Conservation (phyloP, 2,797 vertebrate species). For the Periparus ater region DNA sequence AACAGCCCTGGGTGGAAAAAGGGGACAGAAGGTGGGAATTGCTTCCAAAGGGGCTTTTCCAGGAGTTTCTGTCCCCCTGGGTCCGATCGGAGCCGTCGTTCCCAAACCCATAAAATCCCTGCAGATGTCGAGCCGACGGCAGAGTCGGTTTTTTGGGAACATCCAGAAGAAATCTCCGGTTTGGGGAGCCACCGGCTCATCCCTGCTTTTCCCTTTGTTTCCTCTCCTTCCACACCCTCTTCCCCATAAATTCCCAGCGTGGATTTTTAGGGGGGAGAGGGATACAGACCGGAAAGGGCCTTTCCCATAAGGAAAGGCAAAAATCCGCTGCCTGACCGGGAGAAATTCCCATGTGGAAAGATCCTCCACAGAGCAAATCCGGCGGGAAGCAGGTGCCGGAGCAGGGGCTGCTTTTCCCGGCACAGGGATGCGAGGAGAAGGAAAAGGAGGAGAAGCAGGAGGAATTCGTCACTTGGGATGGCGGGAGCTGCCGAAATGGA, state of each 20-base stretch:
- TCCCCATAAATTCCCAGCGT: neutral
- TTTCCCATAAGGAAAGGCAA: neutral
- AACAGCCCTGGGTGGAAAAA: accelerated
- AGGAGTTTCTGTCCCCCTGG: neutral
- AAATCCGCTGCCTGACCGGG: accelerated
- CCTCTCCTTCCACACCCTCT: neutral
- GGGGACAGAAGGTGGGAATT: neutral
- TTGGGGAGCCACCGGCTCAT: neutral
- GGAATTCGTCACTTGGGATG: neutral
- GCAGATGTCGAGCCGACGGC: neutral
- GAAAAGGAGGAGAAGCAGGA: neutral
- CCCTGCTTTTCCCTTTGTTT: neutral
- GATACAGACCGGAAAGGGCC: neutral
- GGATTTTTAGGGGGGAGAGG: neutral
- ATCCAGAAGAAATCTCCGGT: neutral
- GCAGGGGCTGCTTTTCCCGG: neutral
- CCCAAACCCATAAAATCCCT: constrained; percentile 11
- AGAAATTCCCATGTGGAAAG: neutral
- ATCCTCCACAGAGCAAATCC: neutral
- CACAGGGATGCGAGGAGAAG: neutral
- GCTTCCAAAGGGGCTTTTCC: neutral
- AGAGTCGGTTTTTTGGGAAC: neutral
- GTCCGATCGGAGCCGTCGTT: neutral
- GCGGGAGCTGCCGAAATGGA: neutral
- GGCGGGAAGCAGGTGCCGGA: neutral